Evolutionary conservation across 2,797 vertebrate genomes (phyloP).

Genomic region (Trematomus bernacchii): DNA sequence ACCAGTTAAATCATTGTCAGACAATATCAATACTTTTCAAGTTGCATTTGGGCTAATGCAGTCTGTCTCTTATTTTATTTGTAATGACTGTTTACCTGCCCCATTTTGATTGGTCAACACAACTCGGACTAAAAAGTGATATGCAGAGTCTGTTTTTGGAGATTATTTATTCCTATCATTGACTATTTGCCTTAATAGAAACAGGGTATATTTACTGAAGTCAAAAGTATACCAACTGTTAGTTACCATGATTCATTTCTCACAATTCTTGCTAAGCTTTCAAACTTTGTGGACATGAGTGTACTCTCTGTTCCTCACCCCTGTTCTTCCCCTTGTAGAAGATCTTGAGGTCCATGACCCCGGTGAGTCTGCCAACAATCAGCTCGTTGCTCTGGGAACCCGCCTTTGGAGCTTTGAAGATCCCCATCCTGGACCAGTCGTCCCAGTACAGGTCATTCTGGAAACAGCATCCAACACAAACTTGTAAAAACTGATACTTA

Average conservation of each 20-base stretch:
- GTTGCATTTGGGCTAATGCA: no score
- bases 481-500: not conserved
- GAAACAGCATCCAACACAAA: constrained; percentile 10
- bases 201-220: no score
- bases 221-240: not conserved
- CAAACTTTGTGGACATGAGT: not conserved
- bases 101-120: no score
- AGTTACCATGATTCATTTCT: not conserved
- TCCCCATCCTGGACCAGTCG: constrained; percentile 97
- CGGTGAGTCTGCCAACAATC: constrained; percentile 92
- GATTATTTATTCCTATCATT: not conserved
- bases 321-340: constrained; percentile 94
- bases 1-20: no score
- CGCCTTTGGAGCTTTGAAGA: constrained; percentile 94
- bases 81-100: no score
- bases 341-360: constrained; percentile 99
- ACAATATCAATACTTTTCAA: no score
- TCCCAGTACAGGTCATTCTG: constrained; percentile 99
- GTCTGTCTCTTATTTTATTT: no score
- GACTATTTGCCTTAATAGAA: not conserved
- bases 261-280: not conserved
- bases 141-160: no score
- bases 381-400: constrained; percentile 89
- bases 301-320: constrained; percentile 79
- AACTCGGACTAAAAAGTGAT: no score